Conservation (phyloP, 2,888 invertebrate genomes). For the Agrochola macilenta region DNA sequence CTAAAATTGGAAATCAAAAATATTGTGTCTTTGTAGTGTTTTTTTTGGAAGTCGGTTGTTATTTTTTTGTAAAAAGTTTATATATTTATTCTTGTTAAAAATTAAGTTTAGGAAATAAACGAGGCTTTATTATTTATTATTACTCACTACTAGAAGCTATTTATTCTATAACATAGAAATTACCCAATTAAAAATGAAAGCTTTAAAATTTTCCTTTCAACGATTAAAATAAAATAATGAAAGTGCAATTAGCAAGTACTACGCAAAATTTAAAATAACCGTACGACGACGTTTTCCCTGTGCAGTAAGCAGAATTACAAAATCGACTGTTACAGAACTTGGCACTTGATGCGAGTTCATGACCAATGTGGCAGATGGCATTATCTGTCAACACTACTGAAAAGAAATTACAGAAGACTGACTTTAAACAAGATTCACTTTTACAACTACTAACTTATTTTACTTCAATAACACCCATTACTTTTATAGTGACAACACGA, state of each 20-base stretch:
- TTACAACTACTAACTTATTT: neutral
- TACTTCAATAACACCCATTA: neutral
- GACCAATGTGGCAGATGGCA: slow-evolving; percentile 37
- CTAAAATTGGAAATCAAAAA: no score
- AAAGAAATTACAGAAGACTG: slow-evolving; percentile 18
- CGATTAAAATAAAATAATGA: neutral
- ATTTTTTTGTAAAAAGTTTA: no score
- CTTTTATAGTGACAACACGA: neutral
- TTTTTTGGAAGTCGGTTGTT: no score
- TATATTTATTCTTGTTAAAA: no score
- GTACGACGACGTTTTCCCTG: slow-evolving; percentile 37
- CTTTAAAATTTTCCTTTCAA: neutral
- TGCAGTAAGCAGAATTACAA: slow-evolving; percentile 49
- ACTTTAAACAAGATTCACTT: neutral
- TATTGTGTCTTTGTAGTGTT: no score
- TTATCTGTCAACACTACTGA: slow-evolving; percentile 21
- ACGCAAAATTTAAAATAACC: slow-evolving; percentile 33
- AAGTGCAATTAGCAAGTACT: neutral
- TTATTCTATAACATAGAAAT: neutral
- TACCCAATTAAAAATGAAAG: neutral
- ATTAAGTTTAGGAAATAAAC: no score
- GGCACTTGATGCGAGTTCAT: slow-evolving; percentile 51
- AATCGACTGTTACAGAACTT: slow-evolving; percentile 45
- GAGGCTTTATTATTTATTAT: no score
- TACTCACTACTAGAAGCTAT: no score